Evolutionary conservation across 2,888 invertebrate species (phyloP).

Genomic region (Campopleginae sp.): DNA sequence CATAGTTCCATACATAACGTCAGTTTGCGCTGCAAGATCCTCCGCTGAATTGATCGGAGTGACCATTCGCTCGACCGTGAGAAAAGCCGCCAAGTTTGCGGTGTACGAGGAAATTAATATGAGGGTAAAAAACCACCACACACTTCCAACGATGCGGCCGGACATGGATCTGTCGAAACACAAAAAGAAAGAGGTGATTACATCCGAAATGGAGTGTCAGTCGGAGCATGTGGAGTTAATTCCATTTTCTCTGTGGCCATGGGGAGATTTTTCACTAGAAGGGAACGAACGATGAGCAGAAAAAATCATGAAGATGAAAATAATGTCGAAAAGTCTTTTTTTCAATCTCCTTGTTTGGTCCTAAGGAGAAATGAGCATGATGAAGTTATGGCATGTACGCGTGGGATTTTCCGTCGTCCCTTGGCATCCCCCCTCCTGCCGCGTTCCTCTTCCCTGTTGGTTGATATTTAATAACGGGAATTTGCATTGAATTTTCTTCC

Average conservation of each 20-base stretch:
- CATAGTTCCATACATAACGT: slow-evolving; percentile 96
- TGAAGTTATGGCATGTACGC: slow-evolving; percentile 57
- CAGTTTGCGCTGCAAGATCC: slow-evolving; percentile 95
- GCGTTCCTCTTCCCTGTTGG: slow-evolving; percentile 7
- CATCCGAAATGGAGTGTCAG: too few relatives aligned
- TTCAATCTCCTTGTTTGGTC: slow-evolving; percentile 42
- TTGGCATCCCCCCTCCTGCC: background rate
- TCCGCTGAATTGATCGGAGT: slow-evolving; percentile 97
- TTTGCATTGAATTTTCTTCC: slow-evolving; percentile 71
- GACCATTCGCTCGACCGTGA: slow-evolving; percentile 98
- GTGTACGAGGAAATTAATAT: slow-evolving; percentile 99
- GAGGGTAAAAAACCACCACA: slow-evolving; percentile 99
- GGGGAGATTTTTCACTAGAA: background rate
- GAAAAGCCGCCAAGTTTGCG: slow-evolving; percentile 98
- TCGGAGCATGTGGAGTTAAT: background rate
- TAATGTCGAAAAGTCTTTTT: background rate
- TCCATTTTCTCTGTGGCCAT: background rate
- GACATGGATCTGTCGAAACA: slow-evolving; percentile 89
- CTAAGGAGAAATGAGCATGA: slow-evolving; percentile 54
- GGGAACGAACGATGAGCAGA: slow-evolving; percentile 1
- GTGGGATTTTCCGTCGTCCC: background rate
- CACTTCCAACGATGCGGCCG: slow-evolving; percentile 97
- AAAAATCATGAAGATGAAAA: background rate
- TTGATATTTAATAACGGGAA: slow-evolving; percentile 74
- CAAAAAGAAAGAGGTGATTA: background rate